Evolutionary conservation across 2,888 invertebrate genomes (phyloP), one percentile per base, ranked within the genome.

Genomic region (Spodoptera exigua): DNA sequence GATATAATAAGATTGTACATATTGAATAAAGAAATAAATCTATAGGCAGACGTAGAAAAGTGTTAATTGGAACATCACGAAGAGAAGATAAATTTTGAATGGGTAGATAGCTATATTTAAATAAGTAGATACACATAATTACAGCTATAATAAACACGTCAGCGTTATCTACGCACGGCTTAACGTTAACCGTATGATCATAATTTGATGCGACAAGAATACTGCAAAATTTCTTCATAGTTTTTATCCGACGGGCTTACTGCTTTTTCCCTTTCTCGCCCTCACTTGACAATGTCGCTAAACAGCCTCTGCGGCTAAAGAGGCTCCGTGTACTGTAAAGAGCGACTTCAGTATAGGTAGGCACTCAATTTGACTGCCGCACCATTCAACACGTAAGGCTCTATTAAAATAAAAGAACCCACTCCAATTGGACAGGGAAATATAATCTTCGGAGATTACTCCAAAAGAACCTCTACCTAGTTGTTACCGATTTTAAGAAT

Each of bases 401-500:
- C 13, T 17, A 47, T 43, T 21, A 37, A 16, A 40, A 36, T 32
- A 9, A 13, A 66, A 12, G 9, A 18, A 35, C 17, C 17, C 36
- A 10, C 37, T 18, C 16, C 17, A 36, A 18, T 66, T 49, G 49
- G 1, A 32, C 21, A 13, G 11, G 9, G 40, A 39, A 41, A 34
- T 37, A 44, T 12, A 13, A 17, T 45, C 10, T 36, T 35, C n/a
- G 36, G 51, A 14, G 11, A 44, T 18, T 18, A n/a, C 18, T 37
- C 13, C 9, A 3, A 17, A 34, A 45, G 40, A 44, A 48, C 78
- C 81, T 80, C 80, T 80, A 83, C 78, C 77, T 80, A 82, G n/a
- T n/a, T n/a, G n/a, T 78, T 85, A 79, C 74, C 47, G 66, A 78
- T 78, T 76, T 80, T 65, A 54, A 66, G 56, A 70, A 74, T 74